These are phyloP conservation scores for Drosophila navojoa DNA, from an alignment of 1,140 invertebrate genomes.

Conservation along the genomic window DNA sequence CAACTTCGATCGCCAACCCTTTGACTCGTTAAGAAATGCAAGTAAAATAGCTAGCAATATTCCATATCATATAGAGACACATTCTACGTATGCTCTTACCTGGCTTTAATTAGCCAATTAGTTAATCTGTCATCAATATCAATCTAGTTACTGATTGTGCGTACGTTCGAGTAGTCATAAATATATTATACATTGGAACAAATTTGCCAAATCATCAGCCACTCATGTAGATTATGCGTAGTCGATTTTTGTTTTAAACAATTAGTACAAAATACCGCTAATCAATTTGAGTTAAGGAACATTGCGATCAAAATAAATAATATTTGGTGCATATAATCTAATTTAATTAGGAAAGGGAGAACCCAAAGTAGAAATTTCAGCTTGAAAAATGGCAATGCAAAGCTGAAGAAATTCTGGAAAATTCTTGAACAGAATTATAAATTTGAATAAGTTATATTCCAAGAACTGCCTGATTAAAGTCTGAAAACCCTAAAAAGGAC, in stretches of 20 bases:
- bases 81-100: too few species aligned
- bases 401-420: too few species aligned
- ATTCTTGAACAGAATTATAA: too few species aligned
- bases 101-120: constrained; percentile 15
- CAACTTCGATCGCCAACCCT: constrained; percentile 12
- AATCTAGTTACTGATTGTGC: constrained; percentile 1
- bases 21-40: background rate
- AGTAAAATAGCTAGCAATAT: background rate
- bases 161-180: constrained; percentile 11
- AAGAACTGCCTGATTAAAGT: too few species aligned
- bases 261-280: background rate
- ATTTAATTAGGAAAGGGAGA: too few species aligned
- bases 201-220: background rate
- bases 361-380: too few species aligned
- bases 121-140: constrained; percentile 9
- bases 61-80: background rate
- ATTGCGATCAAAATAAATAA: background rate
- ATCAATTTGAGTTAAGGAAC: background rate
- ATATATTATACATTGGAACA: background rate
- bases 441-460: too few species aligned
- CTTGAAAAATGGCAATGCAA: too few species aligned
- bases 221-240: constrained; percentile 5
- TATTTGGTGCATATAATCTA: too few species aligned
- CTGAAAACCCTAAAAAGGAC: too few species aligned
- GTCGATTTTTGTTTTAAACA: background rate